Base-by-base conservation (phyloP, 2,888 invertebrate species). In the Protonemura montana region DNA sequence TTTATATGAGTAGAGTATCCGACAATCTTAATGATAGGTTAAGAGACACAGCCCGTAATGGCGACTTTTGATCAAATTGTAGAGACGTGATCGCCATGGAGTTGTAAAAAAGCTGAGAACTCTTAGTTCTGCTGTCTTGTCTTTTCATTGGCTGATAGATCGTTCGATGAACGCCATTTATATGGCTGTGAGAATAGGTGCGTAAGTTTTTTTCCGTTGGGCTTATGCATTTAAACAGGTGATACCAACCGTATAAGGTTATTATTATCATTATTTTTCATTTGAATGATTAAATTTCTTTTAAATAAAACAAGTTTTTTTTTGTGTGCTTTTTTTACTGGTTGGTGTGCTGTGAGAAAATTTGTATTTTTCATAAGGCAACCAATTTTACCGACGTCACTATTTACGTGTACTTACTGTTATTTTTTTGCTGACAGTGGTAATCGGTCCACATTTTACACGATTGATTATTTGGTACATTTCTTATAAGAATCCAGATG, bases 1-100 rank as follows among this genome's bases (percentile, higher is more conserved):
- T 59, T 59, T 59, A 59, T 59, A 2, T 59, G 59, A 59, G 59
- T 7, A 21, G 59, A 59, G 59, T 59, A 21, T 59, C 59, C 59
- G 59, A 59, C 59, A 21, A 7, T 83, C 2, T 42, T 84, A 84
- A 84, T 84, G 28, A 84, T 76, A 76, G 84, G 84, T 84, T 84
- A 76, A 84, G 41, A 84, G 84, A 84, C 59, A 84, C 59, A 59
- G 26, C 26, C 42, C 26, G 27, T 84, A 76, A 28, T 84, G 59
- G 82, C 29, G 84, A 84, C 84, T 84, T n/a, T 83, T 76, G 84
- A 84, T 59, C 26, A 84, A 84, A 84, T 84, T 76, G 84, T 27
- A 21, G 76, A 25, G 42, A 84, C 84, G 84, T 84, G 84, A 84
- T 76, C 13, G 59, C 76, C 76, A 16, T 28, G 35, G n/a, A 82